phyloP scores from a whole-genome alignment of 2,888 invertebrate species.

The Leptopilina syphax region DNA sequence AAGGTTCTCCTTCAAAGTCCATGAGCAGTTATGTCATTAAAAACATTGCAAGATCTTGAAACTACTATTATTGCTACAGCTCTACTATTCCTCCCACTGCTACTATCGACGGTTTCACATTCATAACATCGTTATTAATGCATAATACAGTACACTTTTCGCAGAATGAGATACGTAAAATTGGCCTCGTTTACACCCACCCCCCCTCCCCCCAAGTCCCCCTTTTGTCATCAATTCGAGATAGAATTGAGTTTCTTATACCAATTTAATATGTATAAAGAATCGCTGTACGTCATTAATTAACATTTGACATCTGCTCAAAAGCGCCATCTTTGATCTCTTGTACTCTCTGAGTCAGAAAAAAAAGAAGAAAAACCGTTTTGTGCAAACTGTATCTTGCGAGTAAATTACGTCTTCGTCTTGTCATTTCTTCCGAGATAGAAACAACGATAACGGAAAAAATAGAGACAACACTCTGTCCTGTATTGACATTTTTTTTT shows the following conservation, averaged over 20 bases:
- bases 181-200: conserved; percentile 25
- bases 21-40: conserved; percentile 58
- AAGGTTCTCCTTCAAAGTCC: conserved; percentile 71
- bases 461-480: conserved; percentile 11
- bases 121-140: conserved; percentile 71
- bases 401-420: conserved; percentile 37
- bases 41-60: conserved; percentile 66
- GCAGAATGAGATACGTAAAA: conserved; percentile 54
- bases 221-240: background rate
- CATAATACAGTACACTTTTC: conserved; percentile 64
- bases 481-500: conserved; percentile 10
- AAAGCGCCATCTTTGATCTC: conserved; percentile 25
- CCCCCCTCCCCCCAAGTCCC: background rate
- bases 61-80: conserved; percentile 65
- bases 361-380: background rate
- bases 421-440: conserved; percentile 36
- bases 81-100: conserved; percentile 64
- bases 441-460: background rate
- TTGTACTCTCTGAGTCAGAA: conserved; percentile 19
- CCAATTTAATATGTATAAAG: conserved; percentile 15
- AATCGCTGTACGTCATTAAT: conserved; percentile 32
- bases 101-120: conserved; percentile 71
- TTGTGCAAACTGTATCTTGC: conserved; percentile 33
- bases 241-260: conserved; percentile 21
- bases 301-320: conserved; percentile 33